phyloP scores from a whole-genome alignment of 2,113 vertebrate species.

The Mirounga angustirostris region DNA sequence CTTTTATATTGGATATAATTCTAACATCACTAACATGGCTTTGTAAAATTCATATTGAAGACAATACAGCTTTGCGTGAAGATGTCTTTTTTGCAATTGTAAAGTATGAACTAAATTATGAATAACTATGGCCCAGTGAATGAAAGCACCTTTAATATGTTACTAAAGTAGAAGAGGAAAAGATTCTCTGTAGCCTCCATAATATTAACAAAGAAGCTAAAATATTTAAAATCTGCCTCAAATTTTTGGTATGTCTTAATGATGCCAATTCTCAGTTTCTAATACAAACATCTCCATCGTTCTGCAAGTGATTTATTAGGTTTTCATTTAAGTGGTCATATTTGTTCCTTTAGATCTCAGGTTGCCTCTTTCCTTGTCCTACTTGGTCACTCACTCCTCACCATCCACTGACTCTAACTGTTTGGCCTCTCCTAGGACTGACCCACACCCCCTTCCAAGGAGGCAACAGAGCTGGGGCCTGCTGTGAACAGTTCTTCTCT shows the following conservation, averaged over 20 bases:
- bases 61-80: background rate
- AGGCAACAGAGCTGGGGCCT: background rate
- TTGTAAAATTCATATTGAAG: slow-evolving; percentile 10
- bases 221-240: background rate
- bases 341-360: background rate
- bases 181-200: background rate
- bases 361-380: background rate
- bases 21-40: background rate
- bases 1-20: background rate
- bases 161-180: background rate
- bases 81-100: background rate
- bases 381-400: background rate
- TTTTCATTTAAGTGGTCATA: background rate
- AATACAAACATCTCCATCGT: background rate
- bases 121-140: background rate
- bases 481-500: background rate
- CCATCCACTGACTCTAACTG: background rate
- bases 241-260: background rate
- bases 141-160: background rate
- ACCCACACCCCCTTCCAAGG: background rate
- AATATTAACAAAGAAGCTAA: background rate
- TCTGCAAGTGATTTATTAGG: background rate
- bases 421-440: accelerated
- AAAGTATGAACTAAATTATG: background rate
- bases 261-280: background rate